These are phyloP conservation scores for Limanda limanda DNA, from an alignment of 2,113 vertebrate genomes.

Conservation along the genomic window DNA sequence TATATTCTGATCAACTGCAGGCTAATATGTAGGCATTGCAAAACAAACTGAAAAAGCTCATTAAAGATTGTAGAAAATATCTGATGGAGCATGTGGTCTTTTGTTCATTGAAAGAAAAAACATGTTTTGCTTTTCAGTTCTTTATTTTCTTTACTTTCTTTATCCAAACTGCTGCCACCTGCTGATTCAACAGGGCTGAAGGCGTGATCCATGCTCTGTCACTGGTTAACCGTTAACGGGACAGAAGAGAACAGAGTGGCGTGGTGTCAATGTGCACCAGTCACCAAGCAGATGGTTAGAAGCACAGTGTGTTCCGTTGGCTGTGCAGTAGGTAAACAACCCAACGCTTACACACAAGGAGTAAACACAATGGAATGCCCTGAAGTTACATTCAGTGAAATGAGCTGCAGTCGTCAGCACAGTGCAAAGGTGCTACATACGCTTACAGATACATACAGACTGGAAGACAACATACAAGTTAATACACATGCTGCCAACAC, in stretches of 20 bases:
- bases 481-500: slow-evolving; percentile 10
- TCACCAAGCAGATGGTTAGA: neutral
- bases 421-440: slow-evolving; percentile 49
- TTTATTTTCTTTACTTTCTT: neutral
- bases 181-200: neutral
- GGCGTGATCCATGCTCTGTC: neutral
- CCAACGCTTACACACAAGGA: neutral
- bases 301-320: neutral
- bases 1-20: slow-evolving; percentile 65
- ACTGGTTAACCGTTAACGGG: neutral
- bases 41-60: slow-evolving; percentile 71
- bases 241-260: too few species aligned
- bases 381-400: slow-evolving; percentile 62
- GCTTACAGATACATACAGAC: neutral
- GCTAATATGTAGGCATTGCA: slow-evolving; percentile 61
- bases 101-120: neutral
- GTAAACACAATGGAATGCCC: slow-evolving; percentile 59
- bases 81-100: neutral
- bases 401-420: slow-evolving; percentile 6
- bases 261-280: neutral
- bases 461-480: neutral
- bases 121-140: neutral
- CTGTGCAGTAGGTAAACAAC: neutral
- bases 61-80: slow-evolving; percentile 76
- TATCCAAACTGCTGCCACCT: slow-evolving; percentile 32